Evolutionary conservation across 2,888 invertebrate genomes (phyloP).

Genomic region (Ochropleura plecta): DNA sequence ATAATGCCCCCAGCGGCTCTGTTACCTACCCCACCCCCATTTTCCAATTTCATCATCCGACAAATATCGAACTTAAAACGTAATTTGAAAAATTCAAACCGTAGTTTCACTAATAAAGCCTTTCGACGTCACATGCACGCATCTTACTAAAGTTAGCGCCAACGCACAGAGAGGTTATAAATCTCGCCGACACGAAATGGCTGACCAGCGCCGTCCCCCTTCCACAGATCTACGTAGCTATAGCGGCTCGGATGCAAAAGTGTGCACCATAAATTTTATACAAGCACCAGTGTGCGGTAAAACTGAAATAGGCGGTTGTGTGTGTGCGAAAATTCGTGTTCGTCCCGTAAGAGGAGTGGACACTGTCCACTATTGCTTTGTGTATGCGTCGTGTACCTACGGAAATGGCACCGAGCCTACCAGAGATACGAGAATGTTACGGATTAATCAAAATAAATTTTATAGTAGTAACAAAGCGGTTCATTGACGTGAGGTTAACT

Average conservation of each 20-base stretch:
- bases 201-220: constrained; percentile 86
- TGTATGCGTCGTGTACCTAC: constrained; percentile 80
- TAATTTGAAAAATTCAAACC: constrained; percentile 49
- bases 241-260: constrained; percentile 85
- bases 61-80: constrained; percentile 63
- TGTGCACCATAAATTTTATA: constrained; percentile 91
- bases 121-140: constrained; percentile 78
- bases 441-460: constrained; percentile 87
- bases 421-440: constrained; percentile 73
- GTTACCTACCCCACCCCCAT: constrained; percentile 71
- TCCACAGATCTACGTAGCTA: constrained; percentile 84
- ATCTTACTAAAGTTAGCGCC: constrained; percentile 85
- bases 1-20: constrained; percentile 84
- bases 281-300: constrained; percentile 87
- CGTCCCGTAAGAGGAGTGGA: constrained; percentile 84
- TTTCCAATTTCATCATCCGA: constrained; percentile 72
- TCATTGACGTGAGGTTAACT: constrained; percentile 77
- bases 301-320: constrained; percentile 81
- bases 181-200: constrained; percentile 90
- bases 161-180: constrained; percentile 88
- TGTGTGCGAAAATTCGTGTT: constrained; percentile 88
- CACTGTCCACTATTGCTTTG: constrained; percentile 86
- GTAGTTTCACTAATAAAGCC: constrained; percentile 59
- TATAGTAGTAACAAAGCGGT: constrained; percentile 71
- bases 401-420: constrained; percentile 79